phyloP scores from a whole-genome alignment of 2,888 invertebrate genomes.

The Tuberolachnus salignus region DNA sequence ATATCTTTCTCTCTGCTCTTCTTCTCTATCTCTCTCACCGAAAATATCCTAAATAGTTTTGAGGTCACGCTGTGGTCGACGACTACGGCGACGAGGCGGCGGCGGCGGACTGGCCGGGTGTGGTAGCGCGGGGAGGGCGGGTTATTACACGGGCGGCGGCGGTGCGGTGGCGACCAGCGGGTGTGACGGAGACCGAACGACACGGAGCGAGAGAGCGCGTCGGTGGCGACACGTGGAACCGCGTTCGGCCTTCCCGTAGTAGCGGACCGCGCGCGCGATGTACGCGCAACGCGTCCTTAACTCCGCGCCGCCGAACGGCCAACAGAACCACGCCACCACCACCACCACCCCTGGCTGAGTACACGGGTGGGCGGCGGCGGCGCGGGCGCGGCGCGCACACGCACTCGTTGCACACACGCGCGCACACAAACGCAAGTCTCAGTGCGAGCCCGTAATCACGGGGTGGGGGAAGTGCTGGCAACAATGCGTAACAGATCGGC shows the following conservation, averaged over 20 bases:
- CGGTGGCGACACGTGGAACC: constrained; percentile 54
- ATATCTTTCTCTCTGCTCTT: constrained; percentile 1
- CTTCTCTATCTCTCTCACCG: constrained; percentile 25
- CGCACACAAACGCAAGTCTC: constrained; percentile 22
- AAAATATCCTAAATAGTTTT: constrained; percentile 57
- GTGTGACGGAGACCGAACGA: constrained; percentile 37
- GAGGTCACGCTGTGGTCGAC: constrained; percentile 54
- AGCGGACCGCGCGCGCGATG: constrained; percentile 39
- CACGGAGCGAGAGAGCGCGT: constrained; percentile 44
- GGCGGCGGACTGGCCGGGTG: neutral
- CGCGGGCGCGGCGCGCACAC: constrained; percentile 32
- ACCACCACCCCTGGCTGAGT: constrained; percentile 38
- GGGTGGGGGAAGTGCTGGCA: constrained; percentile 55
- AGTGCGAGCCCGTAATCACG: constrained; percentile 20
- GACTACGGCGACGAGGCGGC: neutral
- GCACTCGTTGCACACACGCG: constrained; percentile 5
- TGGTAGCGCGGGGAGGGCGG: constrained; percentile 40
- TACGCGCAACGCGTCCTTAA: constrained; percentile 51
- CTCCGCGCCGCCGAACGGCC: constrained; percentile 37
- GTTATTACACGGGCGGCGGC: constrained; percentile 47
- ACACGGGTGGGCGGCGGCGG: constrained; percentile 47
- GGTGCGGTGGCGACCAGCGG: constrained; percentile 12
- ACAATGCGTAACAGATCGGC: constrained; percentile 57
- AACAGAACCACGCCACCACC: constrained; percentile 39
- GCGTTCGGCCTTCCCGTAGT: constrained; percentile 49